Evolutionary conservation across 2,888 invertebrate genomes (phyloP), one percentile per base, ranked within the genome.

Genomic region (Steromphala cineraria): DNA sequence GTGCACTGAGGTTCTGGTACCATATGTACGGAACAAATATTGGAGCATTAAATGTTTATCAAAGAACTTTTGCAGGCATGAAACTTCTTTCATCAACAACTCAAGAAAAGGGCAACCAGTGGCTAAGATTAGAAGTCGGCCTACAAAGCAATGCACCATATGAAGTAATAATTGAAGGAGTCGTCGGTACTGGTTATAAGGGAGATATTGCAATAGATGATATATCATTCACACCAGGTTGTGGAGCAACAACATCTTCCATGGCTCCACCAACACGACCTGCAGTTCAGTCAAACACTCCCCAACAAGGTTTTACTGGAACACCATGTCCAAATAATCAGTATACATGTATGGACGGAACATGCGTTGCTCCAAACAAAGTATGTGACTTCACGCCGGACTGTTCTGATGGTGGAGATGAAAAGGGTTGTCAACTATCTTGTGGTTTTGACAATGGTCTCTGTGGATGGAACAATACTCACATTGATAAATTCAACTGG

Each of bases 191-290:
- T 21, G 89, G 91, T 53, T 87, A 86, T 79, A 77, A 80, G 62
- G 89, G 90, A 52, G 90, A 91, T 81, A 88, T 92, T 67, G 90
- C 91, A n/a, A 88, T 92, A 75, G 92, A 92, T 86, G 92, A 92
- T 82, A 77, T 92, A 13, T 87, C 89, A 21, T 90, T 92, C 55
- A 90, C 91, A 7, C 90, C 92, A 40, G 89, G 87, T 2, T 92
- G 92, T 87, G 87, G 86, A 10, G 53, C 81, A n/a, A 46, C 46
- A 46, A 46, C 46, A 46, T 46, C 46, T 46, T 8, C 46, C 1
- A 81, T 82, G 1, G 78, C 83, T 46, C 77, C 84, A 5, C 84
- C 86, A 17, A 82, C 83, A 62, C 8, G 80, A 0, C 77, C 85
- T 3, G 78, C 85, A 21, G 84, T 84, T 21, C 74, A 83, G 84